Conservation (phyloP, 2,797 vertebrate species). For the Bryconaethiops microstoma region DNA sequence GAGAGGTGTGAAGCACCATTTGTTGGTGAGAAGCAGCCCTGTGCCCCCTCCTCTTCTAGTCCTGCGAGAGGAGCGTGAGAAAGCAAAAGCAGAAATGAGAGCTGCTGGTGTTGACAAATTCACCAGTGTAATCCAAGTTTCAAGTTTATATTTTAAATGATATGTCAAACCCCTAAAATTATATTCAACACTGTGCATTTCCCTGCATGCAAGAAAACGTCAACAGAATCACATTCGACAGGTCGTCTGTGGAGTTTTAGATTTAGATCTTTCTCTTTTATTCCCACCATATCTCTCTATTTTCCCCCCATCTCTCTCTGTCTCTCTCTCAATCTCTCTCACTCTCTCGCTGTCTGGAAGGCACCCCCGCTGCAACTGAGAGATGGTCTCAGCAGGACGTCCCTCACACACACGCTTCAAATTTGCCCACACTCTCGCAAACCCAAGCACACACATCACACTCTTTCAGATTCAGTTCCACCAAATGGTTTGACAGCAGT, state of each 20-base stretch:
- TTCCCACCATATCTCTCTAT: background rate
- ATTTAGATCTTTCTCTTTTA: background rate
- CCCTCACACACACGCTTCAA: constrained; percentile 52
- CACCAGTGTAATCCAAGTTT: no score
- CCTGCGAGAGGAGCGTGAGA: no score
- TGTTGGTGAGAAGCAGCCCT: no score
- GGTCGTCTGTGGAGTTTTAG: background rate
- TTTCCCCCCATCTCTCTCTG: constrained; percentile 17
- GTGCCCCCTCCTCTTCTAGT: no score
- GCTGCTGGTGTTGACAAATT: no score
- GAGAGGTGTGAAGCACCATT: no score
- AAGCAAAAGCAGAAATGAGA: no score
- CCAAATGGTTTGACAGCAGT: constrained; percentile 45
- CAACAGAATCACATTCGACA: background rate
- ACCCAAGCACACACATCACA: constrained; percentile 20
- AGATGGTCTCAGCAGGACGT: constrained; percentile 55
- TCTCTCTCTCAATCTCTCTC: constrained; percentile 13
- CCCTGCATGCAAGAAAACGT: background rate
- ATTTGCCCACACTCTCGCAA: constrained; percentile 27
- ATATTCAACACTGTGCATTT: background rate
- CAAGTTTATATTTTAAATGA: no score
- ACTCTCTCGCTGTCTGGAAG: constrained; percentile 10
- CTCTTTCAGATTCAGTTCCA: constrained; percentile 42
- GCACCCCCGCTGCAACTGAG: constrained; percentile 46
- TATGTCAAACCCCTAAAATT: no score